Evolutionary conservation across 1,140 invertebrate species (phyloP).

Genomic region (Metopolophium dirhodum): DNA sequence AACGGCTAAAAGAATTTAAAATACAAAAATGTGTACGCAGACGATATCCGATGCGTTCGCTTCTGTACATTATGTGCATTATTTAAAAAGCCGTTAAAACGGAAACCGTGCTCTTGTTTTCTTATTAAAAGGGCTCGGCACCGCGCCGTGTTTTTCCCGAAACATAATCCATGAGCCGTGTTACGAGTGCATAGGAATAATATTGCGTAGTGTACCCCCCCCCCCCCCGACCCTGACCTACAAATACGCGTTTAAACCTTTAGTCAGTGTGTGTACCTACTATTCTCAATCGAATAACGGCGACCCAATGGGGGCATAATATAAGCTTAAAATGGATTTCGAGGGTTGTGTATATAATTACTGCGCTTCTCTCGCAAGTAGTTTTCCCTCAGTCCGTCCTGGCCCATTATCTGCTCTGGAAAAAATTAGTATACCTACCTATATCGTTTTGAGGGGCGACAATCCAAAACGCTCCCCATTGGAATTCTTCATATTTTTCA

Average conservation of each 20-base stretch:
- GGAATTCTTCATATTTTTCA: not conserved
- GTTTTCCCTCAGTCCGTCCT: not conserved
- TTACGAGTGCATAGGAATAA: slow-evolving; percentile 3
- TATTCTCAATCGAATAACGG: slow-evolving; percentile 5
- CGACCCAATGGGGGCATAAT: not conserved
- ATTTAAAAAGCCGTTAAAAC: slow-evolving; percentile 18
- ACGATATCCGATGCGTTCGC: not conserved
- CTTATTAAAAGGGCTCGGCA: not conserved
- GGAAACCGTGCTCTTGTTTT: not conserved
- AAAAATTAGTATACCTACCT: not conserved
- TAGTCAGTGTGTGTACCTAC: not conserved
- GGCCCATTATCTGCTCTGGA: not conserved
- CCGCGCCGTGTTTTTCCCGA: not conserved
- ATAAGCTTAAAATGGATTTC: slow-evolving; percentile 8
- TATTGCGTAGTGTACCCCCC: not conserved
- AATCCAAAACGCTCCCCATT: not conserved
- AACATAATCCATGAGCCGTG: not conserved
- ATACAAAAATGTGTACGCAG: not conserved
- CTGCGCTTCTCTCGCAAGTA: not conserved
- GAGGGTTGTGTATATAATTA: not conserved
- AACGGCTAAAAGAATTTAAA: not conserved
- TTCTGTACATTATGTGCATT: not conserved
- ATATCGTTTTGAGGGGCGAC: not conserved
- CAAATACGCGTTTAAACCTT: slow-evolving; percentile 5
- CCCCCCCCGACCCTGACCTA: not conserved